Evolutionary conservation across 2,797 vertebrate species (phyloP).

Genomic region (Sebastes hopkinsi): DNA sequence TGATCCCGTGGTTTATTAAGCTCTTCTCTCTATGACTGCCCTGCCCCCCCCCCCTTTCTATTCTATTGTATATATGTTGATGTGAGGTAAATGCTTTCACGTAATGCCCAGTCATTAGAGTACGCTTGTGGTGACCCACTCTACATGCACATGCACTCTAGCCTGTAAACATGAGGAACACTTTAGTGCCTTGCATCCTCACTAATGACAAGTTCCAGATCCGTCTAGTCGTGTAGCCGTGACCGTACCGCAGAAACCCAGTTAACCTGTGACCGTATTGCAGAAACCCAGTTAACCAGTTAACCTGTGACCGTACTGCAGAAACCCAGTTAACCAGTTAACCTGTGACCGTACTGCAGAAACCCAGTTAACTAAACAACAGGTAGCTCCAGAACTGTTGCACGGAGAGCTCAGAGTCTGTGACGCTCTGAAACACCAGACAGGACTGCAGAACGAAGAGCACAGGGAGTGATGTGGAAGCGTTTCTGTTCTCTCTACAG

Average conservation of each 20-base stretch:
- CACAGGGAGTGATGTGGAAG: slow-evolving; percentile 54
- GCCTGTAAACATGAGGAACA: slow-evolving; percentile 73
- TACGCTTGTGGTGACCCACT: slow-evolving; percentile 59
- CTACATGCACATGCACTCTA: slow-evolving; percentile 67
- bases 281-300: no score
- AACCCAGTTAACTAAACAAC: slow-evolving; percentile 13
- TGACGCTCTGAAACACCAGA: slow-evolving; percentile 6
- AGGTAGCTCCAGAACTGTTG: not conserved
- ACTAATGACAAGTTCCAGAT: slow-evolving; percentile 69
- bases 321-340: no score
- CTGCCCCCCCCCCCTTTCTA: slow-evolving; percentile 63
- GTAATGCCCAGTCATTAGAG: slow-evolving; percentile 64
- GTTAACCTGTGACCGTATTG: no score
- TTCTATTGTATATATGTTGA: slow-evolving; percentile 71
- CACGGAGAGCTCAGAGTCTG: slow-evolving; percentile 18
- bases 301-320: no score
- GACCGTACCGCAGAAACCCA: slow-evolving; percentile 39
- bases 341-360: slow-evolving; percentile 40
- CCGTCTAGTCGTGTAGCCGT: slow-evolving; percentile 49
- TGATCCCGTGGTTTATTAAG: slow-evolving; percentile 71
- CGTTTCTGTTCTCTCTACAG: slow-evolving; percentile 36
- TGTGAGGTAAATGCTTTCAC: slow-evolving; percentile 73
- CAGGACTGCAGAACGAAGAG: slow-evolving; percentile 59
- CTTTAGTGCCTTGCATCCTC: slow-evolving; percentile 82
- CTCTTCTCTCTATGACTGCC: slow-evolving; percentile 72